Conservation (phyloP, 2,888 invertebrate genomes). For the Sceliomorpha sp. region DNA sequence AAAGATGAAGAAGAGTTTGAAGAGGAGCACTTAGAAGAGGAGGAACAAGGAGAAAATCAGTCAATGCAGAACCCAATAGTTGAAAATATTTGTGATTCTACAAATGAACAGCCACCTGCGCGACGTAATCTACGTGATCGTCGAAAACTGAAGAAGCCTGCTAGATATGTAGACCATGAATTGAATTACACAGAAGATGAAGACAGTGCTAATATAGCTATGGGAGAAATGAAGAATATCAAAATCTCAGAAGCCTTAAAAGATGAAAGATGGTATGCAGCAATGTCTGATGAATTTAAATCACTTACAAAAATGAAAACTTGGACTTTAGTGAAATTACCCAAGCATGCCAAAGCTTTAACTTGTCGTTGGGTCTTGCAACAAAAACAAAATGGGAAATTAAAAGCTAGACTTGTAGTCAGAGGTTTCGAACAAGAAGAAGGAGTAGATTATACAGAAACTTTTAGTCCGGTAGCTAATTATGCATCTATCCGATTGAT, state of each 20-base stretch:
- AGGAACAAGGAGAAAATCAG: too few relatives aligned
- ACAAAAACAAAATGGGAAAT: conserved; percentile 55
- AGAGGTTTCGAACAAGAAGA: conserved; percentile 61
- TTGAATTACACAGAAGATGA: conserved; percentile 2
- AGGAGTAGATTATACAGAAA: conserved; percentile 62
- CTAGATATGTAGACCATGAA: conserved; percentile 44
- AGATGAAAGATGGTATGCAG: conserved; percentile 60
- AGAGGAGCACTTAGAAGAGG: neutral
- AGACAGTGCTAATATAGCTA: conserved; percentile 31
- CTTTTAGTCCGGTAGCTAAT: conserved; percentile 63
- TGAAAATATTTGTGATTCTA: neutral
- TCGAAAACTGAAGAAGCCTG: conserved; percentile 41
- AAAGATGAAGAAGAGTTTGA: conserved; percentile 5
- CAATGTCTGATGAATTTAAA: conserved; percentile 58
- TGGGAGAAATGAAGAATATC: conserved; percentile 57
- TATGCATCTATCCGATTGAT: conserved; percentile 58
- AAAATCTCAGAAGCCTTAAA: conserved; percentile 58
- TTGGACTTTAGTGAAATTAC: too few relatives aligned
- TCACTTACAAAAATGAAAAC: conserved; percentile 10
- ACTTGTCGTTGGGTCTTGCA: conserved; percentile 57
- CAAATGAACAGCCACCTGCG: conserved; percentile 1
- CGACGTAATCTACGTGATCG: conserved; percentile 42
- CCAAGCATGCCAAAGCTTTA: too few relatives aligned
- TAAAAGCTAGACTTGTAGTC: conserved; percentile 62
- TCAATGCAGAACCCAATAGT: too few relatives aligned